Evolutionary conservation across 2,113 vertebrate species (phyloP).

Genomic region (Thymallus thymallus): DNA sequence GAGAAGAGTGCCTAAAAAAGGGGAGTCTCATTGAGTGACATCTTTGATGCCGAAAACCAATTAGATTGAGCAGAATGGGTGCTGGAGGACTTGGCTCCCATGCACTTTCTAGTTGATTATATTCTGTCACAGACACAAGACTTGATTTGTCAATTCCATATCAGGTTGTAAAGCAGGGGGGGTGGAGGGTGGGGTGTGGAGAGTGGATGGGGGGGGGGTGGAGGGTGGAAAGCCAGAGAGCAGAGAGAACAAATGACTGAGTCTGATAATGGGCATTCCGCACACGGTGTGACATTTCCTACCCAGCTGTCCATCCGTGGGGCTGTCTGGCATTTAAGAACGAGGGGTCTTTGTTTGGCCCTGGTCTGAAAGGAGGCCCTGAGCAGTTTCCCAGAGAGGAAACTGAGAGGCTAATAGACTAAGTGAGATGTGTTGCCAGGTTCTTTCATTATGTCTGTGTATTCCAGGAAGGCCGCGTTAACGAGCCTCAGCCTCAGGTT

Average conservation of each 20-base stretch:
- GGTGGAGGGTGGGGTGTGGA: too few species aligned
- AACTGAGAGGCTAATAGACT: slow-evolving; percentile 90
- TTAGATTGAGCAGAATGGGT: slow-evolving; percentile 86
- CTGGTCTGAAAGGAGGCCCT: slow-evolving; percentile 88
- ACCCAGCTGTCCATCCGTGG: slow-evolving; percentile 83
- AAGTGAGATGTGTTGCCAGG: slow-evolving; percentile 88
- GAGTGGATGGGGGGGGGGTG: slow-evolving; percentile 8
- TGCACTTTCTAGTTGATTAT: slow-evolving; percentile 84
- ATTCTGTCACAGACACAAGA: slow-evolving; percentile 89
- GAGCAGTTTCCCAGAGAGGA: slow-evolving; percentile 88
- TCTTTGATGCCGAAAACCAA: slow-evolving; percentile 87
- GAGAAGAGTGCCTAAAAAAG: slow-evolving; percentile 83
- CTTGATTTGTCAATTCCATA: slow-evolving; percentile 90
- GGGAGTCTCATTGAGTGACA: slow-evolving; percentile 86
- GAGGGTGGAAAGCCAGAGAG: slow-evolving; percentile 10
- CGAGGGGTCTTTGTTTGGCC: slow-evolving; percentile 87
- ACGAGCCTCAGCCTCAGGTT: slow-evolving; percentile 85
- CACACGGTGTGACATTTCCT: slow-evolving; percentile 89
- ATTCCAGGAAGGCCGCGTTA: slow-evolving; percentile 84
- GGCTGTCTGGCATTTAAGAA: slow-evolving; percentile 82
- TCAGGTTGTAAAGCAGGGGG: slow-evolving; percentile 85
- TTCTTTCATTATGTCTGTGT: slow-evolving; percentile 87
- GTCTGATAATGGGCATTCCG: slow-evolving; percentile 87
- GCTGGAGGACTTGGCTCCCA: slow-evolving; percentile 79
- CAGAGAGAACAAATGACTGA: slow-evolving; percentile 82